A percentile compares a stretch with the other conserved stretches of the same genome.
These are phyloP conservation scores for Calliphora vicina DNA, from an alignment of 1,140 invertebrate genomes.

Conservation along the genomic window DNA sequence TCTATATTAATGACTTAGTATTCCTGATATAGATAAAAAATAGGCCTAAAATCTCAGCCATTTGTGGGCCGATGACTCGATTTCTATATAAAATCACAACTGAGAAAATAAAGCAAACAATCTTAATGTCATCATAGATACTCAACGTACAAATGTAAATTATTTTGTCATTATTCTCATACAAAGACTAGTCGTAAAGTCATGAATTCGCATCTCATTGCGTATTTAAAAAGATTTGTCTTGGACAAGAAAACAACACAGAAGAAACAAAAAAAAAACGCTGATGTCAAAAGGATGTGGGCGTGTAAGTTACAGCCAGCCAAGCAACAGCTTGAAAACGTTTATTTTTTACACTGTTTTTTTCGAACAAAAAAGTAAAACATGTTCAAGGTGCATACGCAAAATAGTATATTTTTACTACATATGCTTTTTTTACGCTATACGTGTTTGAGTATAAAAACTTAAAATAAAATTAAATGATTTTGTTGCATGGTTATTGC, in stretches of 20 bases:
- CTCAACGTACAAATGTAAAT: background rate
- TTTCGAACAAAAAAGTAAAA: background rate
- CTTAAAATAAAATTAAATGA: background rate
- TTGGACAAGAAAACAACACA: background rate
- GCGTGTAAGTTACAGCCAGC: conserved; percentile 8
- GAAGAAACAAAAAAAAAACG: background rate
- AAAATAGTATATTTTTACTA: background rate
- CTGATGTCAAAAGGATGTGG: background rate
- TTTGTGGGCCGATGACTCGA: too few species aligned
- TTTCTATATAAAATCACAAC: too few species aligned
- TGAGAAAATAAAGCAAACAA: background rate
- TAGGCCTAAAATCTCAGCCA: too few species aligned
- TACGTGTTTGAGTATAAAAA: background rate
- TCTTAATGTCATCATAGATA: background rate
- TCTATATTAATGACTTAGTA: too few species aligned
- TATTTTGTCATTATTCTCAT: background rate
- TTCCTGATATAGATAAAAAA: too few species aligned
- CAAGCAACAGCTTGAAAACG: background rate
- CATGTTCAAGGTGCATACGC: background rate
- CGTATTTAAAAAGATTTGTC: background rate
- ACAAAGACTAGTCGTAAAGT: background rate
- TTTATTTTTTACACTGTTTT: background rate
- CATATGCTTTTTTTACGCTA: background rate
- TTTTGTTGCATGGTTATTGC: background rate
- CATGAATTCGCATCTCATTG: background rate